Percentiles rank a stretch among this genome's conserved stretches.
These are phyloP conservation scores for Euclidia mi DNA, from an alignment of 2,888 invertebrate species.

Conservation along the genomic window DNA sequence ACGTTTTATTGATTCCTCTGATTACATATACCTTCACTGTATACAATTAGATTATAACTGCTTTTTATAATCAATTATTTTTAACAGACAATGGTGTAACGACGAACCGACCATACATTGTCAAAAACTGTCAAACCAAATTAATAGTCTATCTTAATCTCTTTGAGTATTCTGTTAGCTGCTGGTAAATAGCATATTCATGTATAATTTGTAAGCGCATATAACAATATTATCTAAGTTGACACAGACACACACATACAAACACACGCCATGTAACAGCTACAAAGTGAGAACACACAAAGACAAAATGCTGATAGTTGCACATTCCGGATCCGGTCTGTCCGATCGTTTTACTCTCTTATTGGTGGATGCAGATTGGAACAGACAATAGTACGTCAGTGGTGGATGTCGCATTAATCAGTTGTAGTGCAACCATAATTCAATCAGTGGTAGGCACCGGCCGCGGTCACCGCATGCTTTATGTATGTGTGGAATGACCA, in stretches of 20 bases:
- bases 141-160: too few species aligned
- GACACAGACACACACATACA: neutral
- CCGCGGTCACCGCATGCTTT: conserved; percentile 75
- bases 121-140: too few species aligned
- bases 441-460: conserved; percentile 76
- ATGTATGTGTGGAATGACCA: conserved; percentile 80
- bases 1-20: conserved; percentile 73
- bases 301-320: conserved; percentile 74
- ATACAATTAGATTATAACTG: conserved; percentile 9
- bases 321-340: conserved; percentile 68
- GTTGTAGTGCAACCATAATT: conserved; percentile 87
- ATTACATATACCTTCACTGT: conserved; percentile 55
- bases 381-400: conserved; percentile 87
- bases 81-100: too few species aligned
- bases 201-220: neutral
- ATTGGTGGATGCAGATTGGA: conserved; percentile 84
- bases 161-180: too few species aligned
- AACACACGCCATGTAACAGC: conserved; percentile 33
- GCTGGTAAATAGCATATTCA: neutral
- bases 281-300: conserved; percentile 55
- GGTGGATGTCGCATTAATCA: conserved; percentile 89
- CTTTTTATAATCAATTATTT: too few species aligned
- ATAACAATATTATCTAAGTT: neutral
- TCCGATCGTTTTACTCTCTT: conserved; percentile 67
- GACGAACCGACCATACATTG: too few species aligned